Evolutionary conservation across 1,140 invertebrate species (phyloP), one percentile per base, ranked within the genome.

Genomic region (Cotesia glomerata): DNA sequence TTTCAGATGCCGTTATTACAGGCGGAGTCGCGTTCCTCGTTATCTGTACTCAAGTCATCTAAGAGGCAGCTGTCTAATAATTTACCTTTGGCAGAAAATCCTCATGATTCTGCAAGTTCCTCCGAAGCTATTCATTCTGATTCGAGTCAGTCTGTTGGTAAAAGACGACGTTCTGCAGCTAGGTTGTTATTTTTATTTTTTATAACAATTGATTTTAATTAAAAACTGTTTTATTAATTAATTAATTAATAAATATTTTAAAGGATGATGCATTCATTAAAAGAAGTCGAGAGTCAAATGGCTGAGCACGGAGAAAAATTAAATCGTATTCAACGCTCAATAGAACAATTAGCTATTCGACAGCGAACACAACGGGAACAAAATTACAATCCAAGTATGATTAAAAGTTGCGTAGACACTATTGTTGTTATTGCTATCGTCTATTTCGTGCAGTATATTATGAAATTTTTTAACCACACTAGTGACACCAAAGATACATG

Each of bases 81-180:
- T 78, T 76, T 86, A 69, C 86, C 86, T 58, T 76, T 87, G 64
- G 75, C 79, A 65, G 86, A 87, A 72, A 76, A 78, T 64, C 83
- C 72, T 68, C 86, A 86, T 52, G 86, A 85, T 78, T 87, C 84
- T 66, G 88, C 82, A 58, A 88, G 87, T 78, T 89, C 88, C 4
- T 88, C 88, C n/a, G 86, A 85, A 4, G 87, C 84, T 18, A 79
- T 80, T 61, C 87, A 86, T 61, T 87, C 86, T 8, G 87, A 88
- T 80, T 88, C 87, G 72, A 88, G 87, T 83, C 85, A 87, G 70
- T 88, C 86, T 14, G 74, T 86, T 62, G 82, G 83, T 8, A 87
- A 87, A 79, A 76, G 84, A 71, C 82, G 82, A 79, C 81, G 82
- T 71, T 81, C 83, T 45, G 67, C 77, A 0, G 74, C 80, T 58